Evolutionary conservation across 2,888 invertebrate species (phyloP).

Genomic region (Scelioninae gen. 1): DNA sequence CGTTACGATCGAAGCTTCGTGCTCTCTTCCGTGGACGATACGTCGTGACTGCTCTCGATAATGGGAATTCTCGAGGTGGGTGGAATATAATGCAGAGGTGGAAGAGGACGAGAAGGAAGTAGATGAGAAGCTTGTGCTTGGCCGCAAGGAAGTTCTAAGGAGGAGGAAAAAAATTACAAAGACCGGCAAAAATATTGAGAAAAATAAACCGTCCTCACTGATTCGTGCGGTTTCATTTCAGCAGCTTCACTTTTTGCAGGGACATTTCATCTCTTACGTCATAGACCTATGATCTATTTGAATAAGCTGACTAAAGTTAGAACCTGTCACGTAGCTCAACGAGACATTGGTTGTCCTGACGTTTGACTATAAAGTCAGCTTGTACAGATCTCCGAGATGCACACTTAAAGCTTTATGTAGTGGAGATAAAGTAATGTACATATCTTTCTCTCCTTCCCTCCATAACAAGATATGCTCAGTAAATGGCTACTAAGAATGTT

Average conservation of each 20-base stretch:
- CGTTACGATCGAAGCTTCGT: conserved; percentile 76
- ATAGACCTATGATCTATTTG: conserved; percentile 73
- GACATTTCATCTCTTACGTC: conserved; percentile 79
- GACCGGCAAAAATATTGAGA: conserved; percentile 28
- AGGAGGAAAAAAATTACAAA: conserved; percentile 50
- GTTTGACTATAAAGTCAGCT: conserved; percentile 59
- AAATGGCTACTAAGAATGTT: conserved; percentile 63
- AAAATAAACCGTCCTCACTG: conserved; percentile 42
- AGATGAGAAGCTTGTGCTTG: conserved; percentile 56
- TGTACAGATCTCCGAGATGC: conserved; percentile 53
- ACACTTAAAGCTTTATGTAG: conserved; percentile 59
- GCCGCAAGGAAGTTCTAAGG: conserved; percentile 60
- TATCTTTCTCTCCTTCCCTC: conserved; percentile 42
- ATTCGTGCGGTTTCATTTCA: conserved; percentile 54
- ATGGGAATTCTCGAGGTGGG: conserved; percentile 79
- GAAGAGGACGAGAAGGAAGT: conserved; percentile 60
- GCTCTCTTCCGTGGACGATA: conserved; percentile 77
- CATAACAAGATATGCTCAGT: conserved; percentile 41
- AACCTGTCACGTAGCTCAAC: conserved; percentile 58
- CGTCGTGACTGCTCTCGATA: conserved; percentile 80
- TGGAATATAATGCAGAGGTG: conserved; percentile 77
- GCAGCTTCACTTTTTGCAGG: conserved; percentile 76
- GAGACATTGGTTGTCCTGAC: conserved; percentile 34
- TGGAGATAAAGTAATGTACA: conserved; percentile 60
- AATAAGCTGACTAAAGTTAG: conserved; percentile 49